Evolutionary conservation across 2,888 invertebrate genomes (phyloP).

Genomic region (Noctua comes): DNA sequence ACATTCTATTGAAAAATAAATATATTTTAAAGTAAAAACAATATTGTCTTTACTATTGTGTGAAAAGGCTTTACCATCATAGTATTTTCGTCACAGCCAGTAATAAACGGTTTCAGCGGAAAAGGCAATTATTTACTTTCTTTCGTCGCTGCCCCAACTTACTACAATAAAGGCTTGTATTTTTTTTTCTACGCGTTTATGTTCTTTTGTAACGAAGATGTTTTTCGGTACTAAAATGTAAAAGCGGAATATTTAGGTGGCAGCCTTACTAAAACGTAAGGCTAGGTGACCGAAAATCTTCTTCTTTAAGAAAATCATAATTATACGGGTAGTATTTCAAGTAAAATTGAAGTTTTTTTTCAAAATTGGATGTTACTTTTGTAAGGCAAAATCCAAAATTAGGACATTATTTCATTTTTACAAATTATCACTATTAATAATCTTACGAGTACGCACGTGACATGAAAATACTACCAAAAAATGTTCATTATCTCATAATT

Average conservation of each 20-base stretch:
- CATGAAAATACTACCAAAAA: not conserved
- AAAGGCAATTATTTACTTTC: conserved; percentile 43
- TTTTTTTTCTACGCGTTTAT: not conserved
- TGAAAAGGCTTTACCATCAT: conserved; percentile 33
- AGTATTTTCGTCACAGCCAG: conserved; percentile 44
- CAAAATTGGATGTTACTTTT: not conserved
- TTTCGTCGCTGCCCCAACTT: conserved; percentile 29
- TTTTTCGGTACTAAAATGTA: not conserved
- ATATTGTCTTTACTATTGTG: not conserved
- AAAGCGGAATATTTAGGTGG: not conserved
- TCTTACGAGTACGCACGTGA: not conserved
- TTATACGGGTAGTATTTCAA: not conserved
- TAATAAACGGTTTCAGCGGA: conserved; percentile 39
- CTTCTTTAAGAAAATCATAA: not conserved
- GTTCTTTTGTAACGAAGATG: not conserved
- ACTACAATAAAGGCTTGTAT: conserved; percentile 4
- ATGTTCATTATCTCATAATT: not conserved
- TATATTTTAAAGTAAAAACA: not conserved
- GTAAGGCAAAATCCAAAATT: not conserved
- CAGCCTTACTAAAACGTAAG: too few species aligned
- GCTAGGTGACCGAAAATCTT: too few species aligned
- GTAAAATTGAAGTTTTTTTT: not conserved
- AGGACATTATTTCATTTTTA: not conserved
- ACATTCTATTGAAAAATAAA: not conserved
- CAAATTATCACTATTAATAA: not conserved